A percentile compares a stretch with the other conserved stretches of the same genome.
Conservation (phyloP, 2,888 invertebrate genomes). For the Pilophorus perplexus region DNA sequence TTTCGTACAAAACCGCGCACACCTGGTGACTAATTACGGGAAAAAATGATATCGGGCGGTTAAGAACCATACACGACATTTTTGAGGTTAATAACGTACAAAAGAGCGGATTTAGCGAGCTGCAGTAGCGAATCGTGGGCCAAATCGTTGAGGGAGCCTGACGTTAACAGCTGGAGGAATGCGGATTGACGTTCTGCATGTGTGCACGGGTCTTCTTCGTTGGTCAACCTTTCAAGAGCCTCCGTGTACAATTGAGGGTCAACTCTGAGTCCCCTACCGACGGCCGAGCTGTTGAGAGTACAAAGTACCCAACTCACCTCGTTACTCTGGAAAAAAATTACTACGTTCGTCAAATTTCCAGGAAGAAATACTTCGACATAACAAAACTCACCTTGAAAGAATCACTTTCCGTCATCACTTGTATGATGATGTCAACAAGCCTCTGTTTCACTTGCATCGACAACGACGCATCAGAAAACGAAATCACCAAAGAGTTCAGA, state of each 20-base stretch:
- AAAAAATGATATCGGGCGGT: no score
- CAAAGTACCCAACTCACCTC: constrained; percentile 65
- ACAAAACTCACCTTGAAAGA: constrained; percentile 34
- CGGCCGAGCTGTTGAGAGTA: constrained; percentile 62
- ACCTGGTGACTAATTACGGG: constrained; percentile 60
- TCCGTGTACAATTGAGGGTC: constrained; percentile 59
- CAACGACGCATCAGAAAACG: constrained; percentile 79
- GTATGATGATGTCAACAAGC: constrained; percentile 73
- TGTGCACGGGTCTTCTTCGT: constrained; percentile 43
- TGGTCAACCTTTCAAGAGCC: constrained; percentile 60
- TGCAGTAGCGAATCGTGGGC: constrained; percentile 58
- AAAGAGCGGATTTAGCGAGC: constrained; percentile 64
- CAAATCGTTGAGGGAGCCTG: constrained; percentile 61
- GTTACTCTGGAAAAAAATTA: constrained; percentile 53
- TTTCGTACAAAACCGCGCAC: constrained; percentile 67
- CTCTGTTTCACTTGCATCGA: constrained; percentile 71
- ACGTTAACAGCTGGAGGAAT: constrained; percentile 66
- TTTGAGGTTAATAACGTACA: no score
- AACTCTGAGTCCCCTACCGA: constrained; percentile 51
- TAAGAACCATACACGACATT: no score
- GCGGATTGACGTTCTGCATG: constrained; percentile 67
- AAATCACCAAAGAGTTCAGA: constrained; percentile 77
- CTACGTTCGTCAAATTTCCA: background rate
- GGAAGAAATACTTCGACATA: background rate
- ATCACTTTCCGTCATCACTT: constrained; percentile 60